Conservation (phyloP, 23 tunicate genomes). For the Phallusia fumigata region DNA sequence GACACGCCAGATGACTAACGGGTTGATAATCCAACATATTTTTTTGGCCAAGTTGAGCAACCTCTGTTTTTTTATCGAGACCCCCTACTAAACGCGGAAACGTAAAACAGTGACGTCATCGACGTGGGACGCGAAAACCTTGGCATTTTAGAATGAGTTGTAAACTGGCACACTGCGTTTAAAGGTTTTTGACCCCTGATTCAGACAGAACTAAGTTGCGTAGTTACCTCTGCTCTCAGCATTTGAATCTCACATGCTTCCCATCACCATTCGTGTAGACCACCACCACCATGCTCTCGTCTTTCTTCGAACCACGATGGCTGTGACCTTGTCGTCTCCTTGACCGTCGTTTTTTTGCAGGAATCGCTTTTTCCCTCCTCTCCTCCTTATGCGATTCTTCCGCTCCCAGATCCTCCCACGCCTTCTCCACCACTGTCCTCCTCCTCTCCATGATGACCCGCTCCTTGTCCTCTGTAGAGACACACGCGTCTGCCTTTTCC, state of each 20-base stretch:
- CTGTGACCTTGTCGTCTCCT: not conserved
- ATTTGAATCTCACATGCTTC: conserved; percentile 20
- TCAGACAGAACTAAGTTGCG: no score
- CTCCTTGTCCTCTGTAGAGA: not conserved
- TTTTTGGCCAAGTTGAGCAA: no score
- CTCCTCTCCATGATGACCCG: not conserved
- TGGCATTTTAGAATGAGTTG: no score
- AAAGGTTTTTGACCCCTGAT: no score
- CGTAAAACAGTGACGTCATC: no score
- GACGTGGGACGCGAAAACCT: no score
- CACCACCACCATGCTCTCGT: conserved; percentile 17
- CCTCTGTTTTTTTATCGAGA: no score
- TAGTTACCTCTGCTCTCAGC: conserved; percentile 14
- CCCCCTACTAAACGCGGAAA: no score
- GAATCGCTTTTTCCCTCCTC: not conserved
- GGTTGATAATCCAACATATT: no score
- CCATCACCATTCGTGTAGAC: conserved; percentile 32
- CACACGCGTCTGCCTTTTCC: not conserved
- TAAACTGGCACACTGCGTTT: no score
- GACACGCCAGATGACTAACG: no score
- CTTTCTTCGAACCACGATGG: not conserved
- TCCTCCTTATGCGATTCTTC: not conserved
- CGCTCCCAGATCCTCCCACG: conserved; percentile 20
- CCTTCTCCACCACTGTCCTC: not conserved
- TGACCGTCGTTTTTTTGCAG: not conserved